Conservation (phyloP, 1,140 invertebrate genomes). For the Popillia japonica region DNA sequence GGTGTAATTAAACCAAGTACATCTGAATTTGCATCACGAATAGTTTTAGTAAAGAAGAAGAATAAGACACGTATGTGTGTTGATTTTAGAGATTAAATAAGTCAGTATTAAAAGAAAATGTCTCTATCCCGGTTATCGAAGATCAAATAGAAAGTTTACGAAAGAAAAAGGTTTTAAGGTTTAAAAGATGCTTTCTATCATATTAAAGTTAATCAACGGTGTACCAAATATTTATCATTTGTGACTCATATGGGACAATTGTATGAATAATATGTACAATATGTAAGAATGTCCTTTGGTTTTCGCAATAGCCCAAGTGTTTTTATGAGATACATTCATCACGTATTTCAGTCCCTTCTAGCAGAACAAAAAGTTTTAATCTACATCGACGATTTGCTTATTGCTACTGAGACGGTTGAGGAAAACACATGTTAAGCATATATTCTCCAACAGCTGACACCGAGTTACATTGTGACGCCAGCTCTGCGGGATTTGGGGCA, state of each 20-base stretch:
- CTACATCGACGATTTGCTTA: conserved; percentile 46
- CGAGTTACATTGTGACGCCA: conserved; percentile 43
- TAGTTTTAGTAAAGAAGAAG: too few relatives aligned
- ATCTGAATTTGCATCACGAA: too few relatives aligned
- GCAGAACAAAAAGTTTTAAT: conserved; percentile 29
- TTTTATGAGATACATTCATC: conserved; percentile 19
- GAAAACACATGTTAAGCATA: conserved; percentile 43
- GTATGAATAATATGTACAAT: too few relatives aligned
- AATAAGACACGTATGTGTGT: neutral
- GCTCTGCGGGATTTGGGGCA: conserved; percentile 43
- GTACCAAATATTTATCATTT: conserved; percentile 45
- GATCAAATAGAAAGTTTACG: conserved; percentile 44
- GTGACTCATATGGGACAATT: conserved; percentile 45
- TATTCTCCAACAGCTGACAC: conserved; percentile 44
- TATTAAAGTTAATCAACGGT: conserved; percentile 42
- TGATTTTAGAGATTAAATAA: neutral
- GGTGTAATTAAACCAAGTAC: too few relatives aligned
- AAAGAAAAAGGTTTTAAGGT: conserved; percentile 45
- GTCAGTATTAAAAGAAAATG: conserved; percentile 48
- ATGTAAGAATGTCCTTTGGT: conserved; percentile 46
- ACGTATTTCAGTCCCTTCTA: neutral
- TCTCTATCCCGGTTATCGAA: conserved; percentile 44
- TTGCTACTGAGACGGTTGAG: conserved; percentile 39
- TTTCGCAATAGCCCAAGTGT: conserved; percentile 37
- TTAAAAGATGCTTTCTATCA: conserved; percentile 54